phyloP scores from a whole-genome alignment of 2,888 invertebrate genomes.

The Pycnomerus fuliginosus region DNA sequence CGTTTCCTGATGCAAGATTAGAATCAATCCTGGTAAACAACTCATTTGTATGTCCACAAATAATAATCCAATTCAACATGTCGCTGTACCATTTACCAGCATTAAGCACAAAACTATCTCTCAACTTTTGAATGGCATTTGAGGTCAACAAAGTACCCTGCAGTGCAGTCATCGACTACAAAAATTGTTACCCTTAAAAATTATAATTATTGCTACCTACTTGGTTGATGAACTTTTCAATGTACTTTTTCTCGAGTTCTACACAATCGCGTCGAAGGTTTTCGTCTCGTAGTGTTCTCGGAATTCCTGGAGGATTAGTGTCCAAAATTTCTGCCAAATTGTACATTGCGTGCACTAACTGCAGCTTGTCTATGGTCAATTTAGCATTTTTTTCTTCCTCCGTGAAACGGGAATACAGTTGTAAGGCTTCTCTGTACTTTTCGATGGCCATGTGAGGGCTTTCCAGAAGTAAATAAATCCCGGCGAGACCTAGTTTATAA shows the following conservation, averaged over 20 bases:
- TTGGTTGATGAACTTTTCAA: constrained; percentile 51
- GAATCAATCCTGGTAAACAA: constrained; percentile 38
- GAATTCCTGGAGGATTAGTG: constrained; percentile 37
- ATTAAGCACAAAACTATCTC: constrained; percentile 35
- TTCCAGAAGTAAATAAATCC: constrained; percentile 59
- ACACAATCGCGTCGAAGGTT: constrained; percentile 54
- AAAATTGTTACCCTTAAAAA: constrained; percentile 20
- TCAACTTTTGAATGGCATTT: constrained; percentile 25
- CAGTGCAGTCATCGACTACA: constrained; percentile 29
- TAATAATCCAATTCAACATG: constrained; percentile 45
- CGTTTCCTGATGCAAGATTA: constrained; percentile 29
- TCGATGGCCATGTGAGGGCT: constrained; percentile 59
- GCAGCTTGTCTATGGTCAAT: constrained; percentile 63
- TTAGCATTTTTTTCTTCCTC: constrained; percentile 49
- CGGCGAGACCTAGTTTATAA: constrained; percentile 65
- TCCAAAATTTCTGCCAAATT: constrained; percentile 61
- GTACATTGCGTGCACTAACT: constrained; percentile 66
- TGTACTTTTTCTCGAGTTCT: constrained; percentile 60
- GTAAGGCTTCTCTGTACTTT: constrained; percentile 62
- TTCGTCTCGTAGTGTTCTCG: constrained; percentile 57
- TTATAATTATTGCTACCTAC: constrained; percentile 20
- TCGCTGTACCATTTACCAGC: constrained; percentile 52
- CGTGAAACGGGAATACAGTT: constrained; percentile 49
- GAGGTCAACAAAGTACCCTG: constrained; percentile 22
- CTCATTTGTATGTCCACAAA: constrained; percentile 39